These are phyloP conservation scores for Ruditapes philippinarum DNA, from an alignment of 1,140 invertebrate species.

Conservation along the genomic window DNA sequence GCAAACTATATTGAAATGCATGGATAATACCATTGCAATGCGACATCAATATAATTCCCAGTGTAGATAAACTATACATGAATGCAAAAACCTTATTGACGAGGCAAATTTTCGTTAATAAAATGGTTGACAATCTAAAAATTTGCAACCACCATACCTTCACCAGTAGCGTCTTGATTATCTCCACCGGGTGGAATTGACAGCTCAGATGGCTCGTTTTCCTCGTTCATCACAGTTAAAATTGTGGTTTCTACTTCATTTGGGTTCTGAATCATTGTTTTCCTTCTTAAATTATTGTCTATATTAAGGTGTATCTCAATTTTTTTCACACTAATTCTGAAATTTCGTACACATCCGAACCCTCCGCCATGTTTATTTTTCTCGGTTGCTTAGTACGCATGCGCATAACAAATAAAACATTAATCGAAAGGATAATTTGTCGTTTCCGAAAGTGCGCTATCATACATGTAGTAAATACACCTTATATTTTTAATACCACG, in stretches of 20 bases:
- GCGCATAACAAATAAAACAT: slow-evolving; percentile 36
- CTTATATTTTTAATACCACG: no score
- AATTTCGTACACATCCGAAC: slow-evolving; percentile 1
- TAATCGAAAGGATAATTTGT: slow-evolving; percentile 50
- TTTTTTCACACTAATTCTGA: slow-evolving; percentile 3
- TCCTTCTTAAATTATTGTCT: neutral
- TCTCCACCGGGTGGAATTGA: slow-evolving; percentile 28
- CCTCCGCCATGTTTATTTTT: slow-evolving; percentile 65
- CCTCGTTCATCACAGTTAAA: slow-evolving; percentile 56
- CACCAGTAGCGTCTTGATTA: neutral
- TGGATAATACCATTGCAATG: neutral
- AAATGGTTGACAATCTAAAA: slow-evolving; percentile 47
- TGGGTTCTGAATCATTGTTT: slow-evolving; percentile 65
- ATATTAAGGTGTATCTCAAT: neutral
- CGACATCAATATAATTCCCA: neutral
- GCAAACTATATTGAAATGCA: slow-evolving; percentile 6
- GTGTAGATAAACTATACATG: neutral
- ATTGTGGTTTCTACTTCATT: slow-evolving; percentile 52
- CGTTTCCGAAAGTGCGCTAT: slow-evolving; percentile 45
- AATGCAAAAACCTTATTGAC: neutral
- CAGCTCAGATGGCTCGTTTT: slow-evolving; percentile 28
- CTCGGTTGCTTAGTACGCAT: slow-evolving; percentile 38
- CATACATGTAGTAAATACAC: no score
- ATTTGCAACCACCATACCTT: slow-evolving; percentile 28
- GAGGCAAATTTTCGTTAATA: neutral